Conservation (phyloP, 1,140 invertebrate species). For the Neoseiulus cucumeris region DNA sequence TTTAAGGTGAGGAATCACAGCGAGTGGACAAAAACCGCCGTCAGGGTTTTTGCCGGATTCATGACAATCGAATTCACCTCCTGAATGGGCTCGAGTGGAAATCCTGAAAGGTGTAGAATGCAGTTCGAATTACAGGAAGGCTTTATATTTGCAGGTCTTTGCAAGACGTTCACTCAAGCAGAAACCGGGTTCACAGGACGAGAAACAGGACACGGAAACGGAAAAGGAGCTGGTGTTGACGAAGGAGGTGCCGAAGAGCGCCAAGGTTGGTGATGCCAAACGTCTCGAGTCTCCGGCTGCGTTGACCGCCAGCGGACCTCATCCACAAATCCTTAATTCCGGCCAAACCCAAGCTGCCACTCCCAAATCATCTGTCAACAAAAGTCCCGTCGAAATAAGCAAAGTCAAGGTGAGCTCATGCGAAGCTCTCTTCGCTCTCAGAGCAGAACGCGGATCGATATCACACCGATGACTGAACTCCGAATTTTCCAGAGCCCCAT, state of each 20-base stretch:
- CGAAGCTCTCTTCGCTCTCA: too few species aligned
- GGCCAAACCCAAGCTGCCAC: too few species aligned
- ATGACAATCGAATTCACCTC: background rate
- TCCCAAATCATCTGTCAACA: too few species aligned
- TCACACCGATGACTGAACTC: too few species aligned
- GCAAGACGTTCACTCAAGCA: constrained; percentile 11
- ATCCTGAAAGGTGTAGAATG: background rate
- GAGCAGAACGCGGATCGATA: too few species aligned
- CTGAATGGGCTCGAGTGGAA: background rate
- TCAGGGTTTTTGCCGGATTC: background rate
- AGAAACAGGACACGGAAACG: constrained; percentile 1
- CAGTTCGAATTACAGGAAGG: too few species aligned
- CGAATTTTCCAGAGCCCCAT: too few species aligned
- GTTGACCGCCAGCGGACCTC: too few species aligned
- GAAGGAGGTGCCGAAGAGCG: background rate
- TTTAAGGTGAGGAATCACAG: background rate
- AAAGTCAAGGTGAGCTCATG: too few species aligned
- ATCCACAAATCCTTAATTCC: too few species aligned
- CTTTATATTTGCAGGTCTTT: background rate
- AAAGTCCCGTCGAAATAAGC: too few species aligned
- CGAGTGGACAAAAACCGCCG: background rate
- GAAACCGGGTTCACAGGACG: constrained; percentile 3
- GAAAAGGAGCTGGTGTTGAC: background rate
- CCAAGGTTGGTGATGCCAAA: constrained; percentile 9
- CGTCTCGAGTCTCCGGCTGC: background rate